phyloP scores from a whole-genome alignment of 2,797 vertebrate species.

The Lithobates pipiens region DNA sequence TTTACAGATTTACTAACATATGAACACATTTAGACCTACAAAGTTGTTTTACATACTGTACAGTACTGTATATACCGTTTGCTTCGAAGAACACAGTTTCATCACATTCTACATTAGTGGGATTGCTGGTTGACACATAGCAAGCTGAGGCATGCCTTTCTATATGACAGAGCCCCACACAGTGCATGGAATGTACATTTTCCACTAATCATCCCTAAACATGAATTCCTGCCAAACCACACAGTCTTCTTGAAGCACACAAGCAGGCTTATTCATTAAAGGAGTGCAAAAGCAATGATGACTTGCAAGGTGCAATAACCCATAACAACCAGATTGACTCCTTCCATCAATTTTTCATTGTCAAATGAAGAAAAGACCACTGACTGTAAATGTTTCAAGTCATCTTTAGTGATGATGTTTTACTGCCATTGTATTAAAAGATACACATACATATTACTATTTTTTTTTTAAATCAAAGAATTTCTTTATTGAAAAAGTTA shows the following conservation, averaged over 20 bases:
- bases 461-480: too few relatives aligned
- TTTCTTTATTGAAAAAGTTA: too few relatives aligned
- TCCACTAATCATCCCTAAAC: conserved; percentile 5
- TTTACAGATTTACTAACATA: too few relatives aligned
- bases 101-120: background rate
- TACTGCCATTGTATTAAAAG: too few relatives aligned
- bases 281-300: background rate
- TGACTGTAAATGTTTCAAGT: too few relatives aligned
- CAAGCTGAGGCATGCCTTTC: conserved; percentile 20
- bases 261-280: background rate
- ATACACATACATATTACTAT: too few relatives aligned
- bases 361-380: too few relatives aligned
- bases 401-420: too few relatives aligned
- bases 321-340: too few relatives aligned
- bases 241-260: background rate
- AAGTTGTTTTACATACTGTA: too few relatives aligned
- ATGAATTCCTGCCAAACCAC: background rate
- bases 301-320: background rate
- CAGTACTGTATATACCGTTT: background rate
- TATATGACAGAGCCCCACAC: conserved; percentile 24
- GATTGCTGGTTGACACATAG: background rate
- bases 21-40: too few relatives aligned
- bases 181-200: conserved; percentile 4
- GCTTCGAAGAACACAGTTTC: background rate
- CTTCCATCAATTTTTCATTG: too few relatives aligned